phyloP scores from a whole-genome alignment of 2,113 vertebrate species.

The Zapus hudsonius region DNA sequence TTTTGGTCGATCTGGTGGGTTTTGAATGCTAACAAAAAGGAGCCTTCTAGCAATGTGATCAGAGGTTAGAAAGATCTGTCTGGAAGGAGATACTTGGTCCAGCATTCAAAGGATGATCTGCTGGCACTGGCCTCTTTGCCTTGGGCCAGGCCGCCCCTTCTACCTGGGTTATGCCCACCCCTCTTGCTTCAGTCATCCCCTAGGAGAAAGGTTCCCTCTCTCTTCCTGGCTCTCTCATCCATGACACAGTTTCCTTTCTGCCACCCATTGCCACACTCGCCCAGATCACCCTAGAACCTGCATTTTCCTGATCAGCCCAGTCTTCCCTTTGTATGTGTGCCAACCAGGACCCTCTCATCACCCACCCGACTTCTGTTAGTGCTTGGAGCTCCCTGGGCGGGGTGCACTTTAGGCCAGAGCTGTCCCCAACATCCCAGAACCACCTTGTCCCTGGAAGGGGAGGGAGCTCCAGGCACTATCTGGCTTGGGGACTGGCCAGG shows the following conservation, averaged over 20 bases:
- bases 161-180: fast-evolving
- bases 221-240: neutral
- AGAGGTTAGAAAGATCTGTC: neutral
- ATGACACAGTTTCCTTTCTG: neutral
- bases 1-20: neutral
- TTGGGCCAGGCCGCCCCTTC: neutral
- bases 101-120: neutral
- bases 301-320: neutral
- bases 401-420: neutral
- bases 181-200: neutral
- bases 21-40: neutral
- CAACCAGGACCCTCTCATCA: fast-evolving
- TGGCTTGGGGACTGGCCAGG: neutral
- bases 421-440: neutral
- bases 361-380: neutral
- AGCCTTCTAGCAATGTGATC: neutral
- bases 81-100: neutral
- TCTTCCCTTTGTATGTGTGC: neutral
- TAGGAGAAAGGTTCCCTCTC: too few species aligned
- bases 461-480: neutral
- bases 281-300: neutral
- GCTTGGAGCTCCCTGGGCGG: neutral
- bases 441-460: neutral
- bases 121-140: neutral
- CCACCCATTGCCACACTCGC: neutral